Conservation (phyloP, 2,797 vertebrate genomes). For the Thaleichthys pacificus region DNA sequence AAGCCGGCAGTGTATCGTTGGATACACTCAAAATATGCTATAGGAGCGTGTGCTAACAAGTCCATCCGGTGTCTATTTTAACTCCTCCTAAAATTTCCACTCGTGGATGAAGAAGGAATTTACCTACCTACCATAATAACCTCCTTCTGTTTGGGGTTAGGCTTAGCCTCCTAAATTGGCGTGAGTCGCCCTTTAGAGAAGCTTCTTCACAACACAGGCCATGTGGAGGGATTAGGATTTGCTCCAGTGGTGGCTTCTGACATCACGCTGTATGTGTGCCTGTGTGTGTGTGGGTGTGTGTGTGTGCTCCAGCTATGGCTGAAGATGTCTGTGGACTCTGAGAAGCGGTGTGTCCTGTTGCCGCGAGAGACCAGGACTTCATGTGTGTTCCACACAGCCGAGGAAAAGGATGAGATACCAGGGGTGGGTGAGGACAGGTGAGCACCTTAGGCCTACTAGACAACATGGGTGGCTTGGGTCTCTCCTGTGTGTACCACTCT, state of each 20-base stretch:
- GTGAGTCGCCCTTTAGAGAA: slow-evolving; percentile 9
- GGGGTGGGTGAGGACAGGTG: slow-evolving; percentile 76
- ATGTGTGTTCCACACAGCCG: slow-evolving; percentile 68
- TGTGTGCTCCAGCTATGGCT: slow-evolving; percentile 67
- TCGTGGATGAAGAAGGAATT: neutral
- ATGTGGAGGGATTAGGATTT: slow-evolving; percentile 38
- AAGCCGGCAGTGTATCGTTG: neutral
- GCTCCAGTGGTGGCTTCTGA: neutral
- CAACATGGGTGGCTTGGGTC: neutral
- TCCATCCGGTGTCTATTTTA: neutral
- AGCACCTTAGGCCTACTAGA: neutral
- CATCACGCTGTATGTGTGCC: neutral
- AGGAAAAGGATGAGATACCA: slow-evolving; percentile 73
- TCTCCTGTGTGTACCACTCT: neutral
- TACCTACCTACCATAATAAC: neutral
- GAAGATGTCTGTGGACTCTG: slow-evolving; percentile 75
- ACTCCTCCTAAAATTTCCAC: neutral
- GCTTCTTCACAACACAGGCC: slow-evolving; percentile 40
- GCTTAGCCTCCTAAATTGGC: slow-evolving; percentile 13
- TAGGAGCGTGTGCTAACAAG: neutral
- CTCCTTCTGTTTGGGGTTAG: neutral
- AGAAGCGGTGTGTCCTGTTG: slow-evolving; percentile 65
- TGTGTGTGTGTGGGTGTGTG: slow-evolving; percentile 10
- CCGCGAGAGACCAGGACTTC: slow-evolving; percentile 67
- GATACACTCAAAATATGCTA: neutral